A percentile compares a stretch with the other conserved stretches of the same genome.
Conservation (phyloP, 2,888 invertebrate species). For the Nemoura dubitans region DNA sequence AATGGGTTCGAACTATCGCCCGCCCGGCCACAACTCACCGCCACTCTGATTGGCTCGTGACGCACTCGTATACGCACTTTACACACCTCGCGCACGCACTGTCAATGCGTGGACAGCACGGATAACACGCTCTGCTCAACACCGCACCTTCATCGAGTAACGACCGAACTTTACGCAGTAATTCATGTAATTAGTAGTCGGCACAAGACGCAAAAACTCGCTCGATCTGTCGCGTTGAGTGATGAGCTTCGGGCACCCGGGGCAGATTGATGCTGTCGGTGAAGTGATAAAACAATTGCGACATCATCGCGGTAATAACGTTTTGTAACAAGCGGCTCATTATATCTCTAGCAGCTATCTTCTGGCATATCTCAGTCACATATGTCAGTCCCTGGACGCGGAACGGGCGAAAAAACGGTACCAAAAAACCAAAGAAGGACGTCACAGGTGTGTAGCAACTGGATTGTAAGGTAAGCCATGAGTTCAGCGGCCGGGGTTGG, state of each 20-base stretch:
- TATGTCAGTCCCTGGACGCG: neutral
- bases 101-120: neutral
- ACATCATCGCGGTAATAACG: neutral
- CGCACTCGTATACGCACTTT: no score
- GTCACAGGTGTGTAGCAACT: neutral
- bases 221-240: neutral
- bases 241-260: neutral
- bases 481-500: neutral
- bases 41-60: neutral
- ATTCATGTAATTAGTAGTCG: neutral
- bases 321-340: neutral
- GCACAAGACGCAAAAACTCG: neutral
- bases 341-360: neutral
- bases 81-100: neutral
- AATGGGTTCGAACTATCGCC: neutral
- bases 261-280: neutral
- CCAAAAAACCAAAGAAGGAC: neutral
- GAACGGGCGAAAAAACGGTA: neutral
- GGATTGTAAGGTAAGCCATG: neutral
- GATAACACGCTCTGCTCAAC: neutral
- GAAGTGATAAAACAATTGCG: slow-evolving; percentile 12
- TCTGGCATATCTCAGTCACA: neutral
- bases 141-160: neutral
- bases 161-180: neutral
- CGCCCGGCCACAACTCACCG: neutral